Base-by-base conservation (phyloP, 2,113 vertebrate genomes). In the Amazona guildingii region DNA sequence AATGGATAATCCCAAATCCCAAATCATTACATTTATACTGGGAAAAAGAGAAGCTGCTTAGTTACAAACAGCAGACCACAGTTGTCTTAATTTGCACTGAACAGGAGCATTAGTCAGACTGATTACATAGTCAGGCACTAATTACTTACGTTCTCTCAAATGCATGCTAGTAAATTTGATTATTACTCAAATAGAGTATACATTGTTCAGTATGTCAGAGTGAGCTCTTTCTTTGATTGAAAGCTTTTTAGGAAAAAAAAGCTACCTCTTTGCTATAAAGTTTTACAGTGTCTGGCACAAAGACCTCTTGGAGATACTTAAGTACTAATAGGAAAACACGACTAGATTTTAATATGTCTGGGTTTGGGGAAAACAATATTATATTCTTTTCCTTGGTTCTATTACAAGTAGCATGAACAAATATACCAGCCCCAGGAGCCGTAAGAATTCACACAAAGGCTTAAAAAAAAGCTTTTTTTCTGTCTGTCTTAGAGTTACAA, bases 261-360 rank as follows among this genome's bases (percentile, higher is more conserved):
- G 2, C 54, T 59, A 77, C 73, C 20, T 81, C 46, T 90, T 63
- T 86, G 46, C 91, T 77, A 39, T 86, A 83, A 94, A 92, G n/a
- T 86, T 94, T 94, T 94, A 96, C 49, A 55, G 54, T 52, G 89
- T 93, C 85, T 96, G 68, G 76, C 75, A 78, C 39, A 61, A 77
- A 88, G 43, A 59, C 43, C 39, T 74, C 61, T 81, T 83, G 33
- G 54, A 94, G 68, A 46, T 63, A 70, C 46, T 66, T 4, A 54
- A 69, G 37, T 43, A 74, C 23, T 76, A 94, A 79, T 80, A 92
- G 5, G 28, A 85, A 89, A 95, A 90, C 37, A 77, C 15, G 10
- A 37, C 64, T 46, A 25, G 54, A 59, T 74, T 93, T 93, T 97
- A 83, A 63, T 90, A 77, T 70, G 83, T 94, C 90, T 95, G 68